Evolutionary conservation across 2,113 vertebrate species (phyloP), one percentile per base, ranked within the genome.

Genomic region (Cichladusa arquata): DNA sequence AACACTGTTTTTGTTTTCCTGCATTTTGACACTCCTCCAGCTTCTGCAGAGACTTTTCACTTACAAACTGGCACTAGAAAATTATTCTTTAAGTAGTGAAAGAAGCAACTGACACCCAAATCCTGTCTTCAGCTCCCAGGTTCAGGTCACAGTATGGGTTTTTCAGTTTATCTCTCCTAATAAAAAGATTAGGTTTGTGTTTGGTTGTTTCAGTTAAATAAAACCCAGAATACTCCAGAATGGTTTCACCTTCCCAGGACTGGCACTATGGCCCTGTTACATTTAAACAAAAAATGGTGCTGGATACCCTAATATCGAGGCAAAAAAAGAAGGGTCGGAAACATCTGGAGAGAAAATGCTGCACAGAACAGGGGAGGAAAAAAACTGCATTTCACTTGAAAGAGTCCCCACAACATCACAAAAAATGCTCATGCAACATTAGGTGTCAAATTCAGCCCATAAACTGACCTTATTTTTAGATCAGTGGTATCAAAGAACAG

Each of bases 391-490:
- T 85, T 72, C n/a, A 31, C 31, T 53, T 70, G 23, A 34, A 64
- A 64, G 36, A 66, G 12, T 7, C 84, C 56, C 34, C 26, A 44
- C 62, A 71, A 34, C 33, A 81, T 23, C 28, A 36, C 34, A 74
- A 56, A 58, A 81, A 34, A 17, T 3, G 11, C 8, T 40, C 0
- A 0, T 19, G 26, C 29, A 73, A 20, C 1, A 0, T n/a, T 5
- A 70, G n/a, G 7, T 38, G 47, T 20, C 33, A 81, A 45, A 64
- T 44, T 29, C 56, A 73, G 51, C 6, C 6, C 1, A 2, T 14
- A 33, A 18, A 57, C 16, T 13, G 47, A 66, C 22, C 24, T 91
- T 29, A 18, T 29, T 83, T 83, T 66, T 17, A 38, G 50, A 66
- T 42, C 14, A 72, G 26, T 18, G 11, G 17, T 57, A 70, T 31